A percentile compares a stretch with the other conserved stretches of the same genome.
Evolutionary conservation across 2,113 vertebrate genomes (phyloP).

Genomic region (Boleophthalmus pectinirostris): DNA sequence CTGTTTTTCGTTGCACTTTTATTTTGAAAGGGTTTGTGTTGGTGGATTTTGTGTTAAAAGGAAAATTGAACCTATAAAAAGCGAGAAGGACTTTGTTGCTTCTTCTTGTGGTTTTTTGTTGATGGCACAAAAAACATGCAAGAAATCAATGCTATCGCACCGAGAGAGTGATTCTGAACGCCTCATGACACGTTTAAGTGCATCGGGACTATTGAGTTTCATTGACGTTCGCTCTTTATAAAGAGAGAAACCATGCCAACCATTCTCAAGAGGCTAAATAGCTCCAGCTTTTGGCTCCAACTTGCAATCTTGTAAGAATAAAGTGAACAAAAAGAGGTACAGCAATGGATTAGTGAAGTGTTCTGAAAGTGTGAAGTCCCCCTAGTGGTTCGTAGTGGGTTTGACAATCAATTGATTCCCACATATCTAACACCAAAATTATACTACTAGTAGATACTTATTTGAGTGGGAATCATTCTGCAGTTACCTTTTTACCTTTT

Average conservation of each 20-base stretch:
- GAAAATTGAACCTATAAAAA: conserved; percentile 8
- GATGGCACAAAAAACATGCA: conserved; percentile 33
- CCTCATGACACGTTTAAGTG: conserved; percentile 37
- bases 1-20: neutral
- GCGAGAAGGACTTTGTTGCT: neutral
- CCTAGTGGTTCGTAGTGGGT: neutral
- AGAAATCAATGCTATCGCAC: conserved; percentile 50
- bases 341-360: neutral
- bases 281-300: conserved; percentile 4
- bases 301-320: neutral
- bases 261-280: conserved; percentile 11
- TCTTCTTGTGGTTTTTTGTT: conserved; percentile 31
- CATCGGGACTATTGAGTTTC: conserved; percentile 34
- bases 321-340: neutral
- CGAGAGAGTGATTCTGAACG: conserved; percentile 15
- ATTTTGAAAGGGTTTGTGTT: neutral
- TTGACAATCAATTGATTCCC: neutral
- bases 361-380: too few relatives aligned
- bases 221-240: neutral
- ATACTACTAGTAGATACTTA: too few relatives aligned
- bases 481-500: too few relatives aligned
- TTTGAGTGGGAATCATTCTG: too few relatives aligned
- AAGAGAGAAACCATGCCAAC: conserved; percentile 8
- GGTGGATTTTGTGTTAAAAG: neutral
- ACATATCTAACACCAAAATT: too few relatives aligned